Evolutionary conservation across 2,888 invertebrate species (phyloP).

Genomic region (Morpho helenor): DNA sequence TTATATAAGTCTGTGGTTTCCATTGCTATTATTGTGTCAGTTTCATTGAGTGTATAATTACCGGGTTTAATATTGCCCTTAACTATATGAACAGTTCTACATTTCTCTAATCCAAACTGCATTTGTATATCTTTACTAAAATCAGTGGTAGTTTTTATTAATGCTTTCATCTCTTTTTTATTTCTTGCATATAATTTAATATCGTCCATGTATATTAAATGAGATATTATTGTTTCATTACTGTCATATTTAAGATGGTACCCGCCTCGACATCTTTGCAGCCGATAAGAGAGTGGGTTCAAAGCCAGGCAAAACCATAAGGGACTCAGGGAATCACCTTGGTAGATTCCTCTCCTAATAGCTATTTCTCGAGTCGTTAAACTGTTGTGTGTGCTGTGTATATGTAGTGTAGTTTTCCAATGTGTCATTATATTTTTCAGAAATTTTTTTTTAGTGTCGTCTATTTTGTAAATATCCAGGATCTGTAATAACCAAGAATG

Average conservation of each 20-base stretch:
- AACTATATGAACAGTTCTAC: neutral
- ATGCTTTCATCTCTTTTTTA: constrained; percentile 8
- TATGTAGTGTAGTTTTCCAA: too few relatives aligned
- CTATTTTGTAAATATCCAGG: constrained; percentile 14
- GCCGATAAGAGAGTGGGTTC: constrained; percentile 17
- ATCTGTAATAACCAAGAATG: constrained; percentile 17
- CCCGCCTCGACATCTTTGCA: constrained; percentile 7
- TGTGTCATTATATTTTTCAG: neutral
- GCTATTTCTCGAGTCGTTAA: constrained; percentile 1
- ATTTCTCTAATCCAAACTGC: neutral
- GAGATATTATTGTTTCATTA: constrained; percentile 4
- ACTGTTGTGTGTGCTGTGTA: too few relatives aligned
- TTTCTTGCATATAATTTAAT: constrained; percentile 15
- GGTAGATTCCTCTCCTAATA: constrained; percentile 8
- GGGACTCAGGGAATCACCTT: constrained; percentile 15
- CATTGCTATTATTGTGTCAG: neutral
- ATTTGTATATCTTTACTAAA: constrained; percentile 1
- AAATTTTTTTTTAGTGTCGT: neutral
- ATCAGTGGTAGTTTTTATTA: neutral
- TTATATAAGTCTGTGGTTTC: constrained; percentile 11
- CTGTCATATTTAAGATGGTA: constrained; percentile 8
- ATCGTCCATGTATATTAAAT: constrained; percentile 14
- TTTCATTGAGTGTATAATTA: neutral
- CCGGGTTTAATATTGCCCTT: constrained; percentile 4
- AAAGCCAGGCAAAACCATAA: constrained; percentile 23